phyloP scores from a whole-genome alignment of 2,888 invertebrate species.

The Glomeris marginata region DNA sequence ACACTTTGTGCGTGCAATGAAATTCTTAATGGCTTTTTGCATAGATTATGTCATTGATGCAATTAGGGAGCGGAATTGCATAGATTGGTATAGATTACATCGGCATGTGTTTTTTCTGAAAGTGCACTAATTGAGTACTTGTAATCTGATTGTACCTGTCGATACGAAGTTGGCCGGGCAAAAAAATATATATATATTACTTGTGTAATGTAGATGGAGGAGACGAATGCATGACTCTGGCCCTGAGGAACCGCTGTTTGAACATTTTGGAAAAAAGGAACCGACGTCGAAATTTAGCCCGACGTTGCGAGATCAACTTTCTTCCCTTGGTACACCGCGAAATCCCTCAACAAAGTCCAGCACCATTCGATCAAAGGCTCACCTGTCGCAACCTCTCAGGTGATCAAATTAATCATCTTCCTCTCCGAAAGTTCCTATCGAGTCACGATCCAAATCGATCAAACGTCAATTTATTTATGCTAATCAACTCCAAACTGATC shows the following conservation, averaged over 20 bases:
- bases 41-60: not conserved
- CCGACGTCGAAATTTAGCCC: conserved; percentile 22
- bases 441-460: too few species aligned
- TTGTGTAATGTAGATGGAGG: conserved; percentile 19
- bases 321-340: conserved; percentile 31
- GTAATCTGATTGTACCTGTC: too few species aligned
- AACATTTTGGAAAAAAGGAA: conserved; percentile 27
- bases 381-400: conserved; percentile 16
- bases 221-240: conserved; percentile 33
- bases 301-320: conserved; percentile 35
- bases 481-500: too few species aligned
- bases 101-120: too few species aligned
- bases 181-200: too few species aligned
- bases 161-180: too few species aligned
- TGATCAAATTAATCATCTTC: not conserved
- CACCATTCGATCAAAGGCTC: conserved; percentile 15
- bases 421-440: too few species aligned
- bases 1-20: conserved; percentile 21
- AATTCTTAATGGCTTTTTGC: conserved; percentile 17
- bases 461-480: too few species aligned
- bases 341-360: too few species aligned
- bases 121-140: too few species aligned
- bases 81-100: not conserved
- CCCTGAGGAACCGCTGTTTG: conserved; percentile 33
- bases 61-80: not conserved